phyloP scores from a whole-genome alignment of 2,888 invertebrate genomes.

The Lagria hirta region DNA sequence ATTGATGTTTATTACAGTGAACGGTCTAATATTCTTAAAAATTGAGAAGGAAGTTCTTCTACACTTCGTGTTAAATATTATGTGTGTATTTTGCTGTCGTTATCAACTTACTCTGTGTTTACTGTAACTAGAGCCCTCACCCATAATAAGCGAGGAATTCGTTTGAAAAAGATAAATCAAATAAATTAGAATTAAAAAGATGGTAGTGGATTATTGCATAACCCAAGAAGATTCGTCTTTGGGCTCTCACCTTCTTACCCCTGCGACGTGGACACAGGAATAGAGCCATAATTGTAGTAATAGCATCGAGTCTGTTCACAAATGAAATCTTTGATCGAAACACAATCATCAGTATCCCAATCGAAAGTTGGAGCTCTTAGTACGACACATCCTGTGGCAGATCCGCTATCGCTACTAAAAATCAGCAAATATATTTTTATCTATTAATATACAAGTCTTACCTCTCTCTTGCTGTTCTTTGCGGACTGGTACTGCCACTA shows the following conservation, averaged over 20 bases:
- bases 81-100: too few species aligned
- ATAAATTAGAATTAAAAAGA: too few species aligned
- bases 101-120: too few species aligned
- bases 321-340: constrained; percentile 81
- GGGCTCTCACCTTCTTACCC: constrained; percentile 82
- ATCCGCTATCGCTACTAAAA: constrained; percentile 60
- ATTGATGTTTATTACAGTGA: too few species aligned
- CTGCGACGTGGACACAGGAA: constrained; percentile 87
- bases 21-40: too few species aligned
- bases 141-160: too few species aligned
- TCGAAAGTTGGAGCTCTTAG: constrained; percentile 75
- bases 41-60: too few species aligned
- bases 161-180: too few species aligned
- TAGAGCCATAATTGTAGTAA: constrained; percentile 88
- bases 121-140: too few species aligned
- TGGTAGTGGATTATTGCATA: constrained; percentile 23
- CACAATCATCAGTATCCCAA: constrained; percentile 83
- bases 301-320: constrained; percentile 89
- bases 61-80: too few species aligned
- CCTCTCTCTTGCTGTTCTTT: constrained; percentile 77
- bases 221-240: constrained; percentile 45
- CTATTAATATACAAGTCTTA: constrained; percentile 42
- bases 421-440: constrained; percentile 12
- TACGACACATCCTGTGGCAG: constrained; percentile 73
- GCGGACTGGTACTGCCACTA: constrained; percentile 75